Evolutionary conservation across 2,888 invertebrate genomes (phyloP).

Genomic region (Caenorhabditis angaria): DNA sequence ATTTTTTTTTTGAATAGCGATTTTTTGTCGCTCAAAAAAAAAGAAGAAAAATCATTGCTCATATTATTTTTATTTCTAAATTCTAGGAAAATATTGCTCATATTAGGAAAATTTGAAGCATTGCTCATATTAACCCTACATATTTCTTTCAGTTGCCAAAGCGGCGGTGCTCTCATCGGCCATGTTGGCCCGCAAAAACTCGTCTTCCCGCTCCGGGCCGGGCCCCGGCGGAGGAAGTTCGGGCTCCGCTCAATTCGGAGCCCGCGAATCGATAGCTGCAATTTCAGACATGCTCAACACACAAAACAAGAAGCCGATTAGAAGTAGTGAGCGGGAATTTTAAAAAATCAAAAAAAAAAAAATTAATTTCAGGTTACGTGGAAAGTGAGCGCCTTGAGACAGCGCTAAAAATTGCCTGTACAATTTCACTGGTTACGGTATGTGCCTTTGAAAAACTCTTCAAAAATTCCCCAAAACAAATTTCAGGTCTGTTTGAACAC

Average conservation of each 20-base stretch:
- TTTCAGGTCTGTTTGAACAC: conserved; percentile 88
- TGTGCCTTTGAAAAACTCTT: not conserved
- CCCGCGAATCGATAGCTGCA: conserved; percentile 58
- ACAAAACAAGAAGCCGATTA: conserved; percentile 50
- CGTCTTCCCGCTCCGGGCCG: conserved; percentile 49
- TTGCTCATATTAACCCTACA: not conserved
- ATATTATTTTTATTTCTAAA: too few relatives aligned
- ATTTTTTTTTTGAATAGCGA: too few relatives aligned
- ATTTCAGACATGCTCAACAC: conserved; percentile 58
- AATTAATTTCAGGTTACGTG: conserved; percentile 48
- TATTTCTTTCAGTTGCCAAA: conserved; percentile 62
- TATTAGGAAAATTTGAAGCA: too few relatives aligned
- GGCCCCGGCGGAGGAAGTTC: conserved; percentile 17
- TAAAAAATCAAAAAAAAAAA: not conserved
- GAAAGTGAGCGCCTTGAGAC: conserved; percentile 51
- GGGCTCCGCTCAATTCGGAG: conserved; percentile 41
- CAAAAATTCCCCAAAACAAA: not conserved
- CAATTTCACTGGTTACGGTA: conserved; percentile 73
- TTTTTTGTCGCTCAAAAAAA: too few relatives aligned
- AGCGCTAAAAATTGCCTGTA: conserved; percentile 60
- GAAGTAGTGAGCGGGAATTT: conserved; percentile 30
- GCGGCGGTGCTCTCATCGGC: conserved; percentile 65
- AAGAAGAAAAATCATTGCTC: too few relatives aligned
- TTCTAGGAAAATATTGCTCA: too few relatives aligned
- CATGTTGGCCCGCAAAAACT: conserved; percentile 64